These are phyloP conservation scores for Takifugu flavidus DNA, from an alignment of 2,113 vertebrate species.

Conservation along the genomic window DNA sequence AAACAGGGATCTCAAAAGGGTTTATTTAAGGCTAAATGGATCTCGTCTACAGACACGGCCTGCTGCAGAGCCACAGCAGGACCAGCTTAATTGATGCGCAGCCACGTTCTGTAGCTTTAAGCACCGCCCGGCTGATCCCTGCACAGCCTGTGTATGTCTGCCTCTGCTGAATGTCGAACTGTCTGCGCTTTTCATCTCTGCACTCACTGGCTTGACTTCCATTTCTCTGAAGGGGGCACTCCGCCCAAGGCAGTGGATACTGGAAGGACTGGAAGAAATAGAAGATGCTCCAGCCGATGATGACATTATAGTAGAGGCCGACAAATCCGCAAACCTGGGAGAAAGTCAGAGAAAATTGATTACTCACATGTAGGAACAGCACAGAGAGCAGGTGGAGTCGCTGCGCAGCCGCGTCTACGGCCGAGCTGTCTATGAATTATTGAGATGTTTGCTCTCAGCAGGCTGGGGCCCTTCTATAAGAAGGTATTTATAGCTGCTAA, in stretches of 20 bases:
- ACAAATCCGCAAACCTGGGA: constrained; percentile 93
- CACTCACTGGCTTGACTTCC: constrained; percentile 84
- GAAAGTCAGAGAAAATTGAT: constrained; percentile 8
- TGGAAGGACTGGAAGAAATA: constrained; percentile 99
- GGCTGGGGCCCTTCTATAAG: constrained; percentile 40
- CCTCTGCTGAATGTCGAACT: background rate
- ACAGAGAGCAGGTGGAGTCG: constrained; percentile 14
- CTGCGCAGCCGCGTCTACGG: constrained; percentile 27
- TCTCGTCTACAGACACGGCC: background rate
- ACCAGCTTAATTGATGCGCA: constrained; percentile 32
- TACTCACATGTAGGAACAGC: constrained; percentile 2
- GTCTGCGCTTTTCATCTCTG: constrained; percentile 2
- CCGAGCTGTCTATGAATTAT: constrained; percentile 72
- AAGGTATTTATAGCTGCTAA: constrained; percentile 74
- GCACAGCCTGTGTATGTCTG: constrained; percentile 2
- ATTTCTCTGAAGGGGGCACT: constrained; percentile 86
- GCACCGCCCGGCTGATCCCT: background rate
- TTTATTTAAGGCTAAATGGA: too few relatives aligned
- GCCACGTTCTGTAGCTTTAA: constrained; percentile 21
- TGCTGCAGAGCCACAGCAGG: constrained; percentile 17
- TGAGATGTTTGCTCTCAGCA: constrained; percentile 69
- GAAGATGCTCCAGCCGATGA: constrained; percentile 98
- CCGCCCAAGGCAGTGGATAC: constrained; percentile 94
- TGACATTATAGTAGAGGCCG: constrained; percentile 96
- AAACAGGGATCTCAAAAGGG: too few relatives aligned